Conservation (phyloP, 92 coral and sea anemone species). For the Epizoanthus stellaris region DNA sequence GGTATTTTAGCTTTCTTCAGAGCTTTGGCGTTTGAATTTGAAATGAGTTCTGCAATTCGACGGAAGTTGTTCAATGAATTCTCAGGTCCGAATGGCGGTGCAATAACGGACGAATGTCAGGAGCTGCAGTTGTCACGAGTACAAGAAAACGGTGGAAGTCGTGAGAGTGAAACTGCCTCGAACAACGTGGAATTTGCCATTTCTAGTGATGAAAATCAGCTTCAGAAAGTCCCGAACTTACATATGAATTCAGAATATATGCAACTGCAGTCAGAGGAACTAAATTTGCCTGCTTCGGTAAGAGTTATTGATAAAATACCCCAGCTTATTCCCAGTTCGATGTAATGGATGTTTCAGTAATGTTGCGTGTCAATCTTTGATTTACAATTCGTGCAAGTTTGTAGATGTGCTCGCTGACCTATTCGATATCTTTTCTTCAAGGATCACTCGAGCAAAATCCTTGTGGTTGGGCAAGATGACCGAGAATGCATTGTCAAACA, state of each 20-base stretch:
- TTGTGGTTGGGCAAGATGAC: conserved; percentile 69
- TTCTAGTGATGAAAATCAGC: conserved; percentile 9
- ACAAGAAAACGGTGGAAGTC: conserved; percentile 2
- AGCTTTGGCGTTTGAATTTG: background rate
- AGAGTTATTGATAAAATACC: background rate
- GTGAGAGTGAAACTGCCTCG: conserved; percentile 8
- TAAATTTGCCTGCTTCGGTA: conserved; percentile 12
- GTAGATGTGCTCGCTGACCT: background rate
- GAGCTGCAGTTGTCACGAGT: background rate
- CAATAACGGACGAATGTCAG: background rate
- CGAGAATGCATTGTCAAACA: conserved; percentile 51
- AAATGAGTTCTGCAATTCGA: conserved; percentile 20
- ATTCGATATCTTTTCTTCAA: conserved; percentile 32
- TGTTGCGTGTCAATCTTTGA: background rate
- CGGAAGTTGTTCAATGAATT: conserved; percentile 27
- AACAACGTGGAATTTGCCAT: background rate
- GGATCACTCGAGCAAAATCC: conserved; percentile 68
- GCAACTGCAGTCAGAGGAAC: background rate
- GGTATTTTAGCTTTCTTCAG: background rate
- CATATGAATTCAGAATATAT: conserved; percentile 17
- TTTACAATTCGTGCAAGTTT: background rate
- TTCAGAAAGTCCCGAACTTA: conserved; percentile 5
- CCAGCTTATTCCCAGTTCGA: background rate
- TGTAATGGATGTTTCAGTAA: background rate
- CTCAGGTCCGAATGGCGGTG: conserved; percentile 16